A percentile compares a stretch with the other conserved stretches of the same genome.
These are phyloP conservation scores for Corvus cornix DNA, from an alignment of 2,113 vertebrate genomes.

Conservation along the genomic window DNA sequence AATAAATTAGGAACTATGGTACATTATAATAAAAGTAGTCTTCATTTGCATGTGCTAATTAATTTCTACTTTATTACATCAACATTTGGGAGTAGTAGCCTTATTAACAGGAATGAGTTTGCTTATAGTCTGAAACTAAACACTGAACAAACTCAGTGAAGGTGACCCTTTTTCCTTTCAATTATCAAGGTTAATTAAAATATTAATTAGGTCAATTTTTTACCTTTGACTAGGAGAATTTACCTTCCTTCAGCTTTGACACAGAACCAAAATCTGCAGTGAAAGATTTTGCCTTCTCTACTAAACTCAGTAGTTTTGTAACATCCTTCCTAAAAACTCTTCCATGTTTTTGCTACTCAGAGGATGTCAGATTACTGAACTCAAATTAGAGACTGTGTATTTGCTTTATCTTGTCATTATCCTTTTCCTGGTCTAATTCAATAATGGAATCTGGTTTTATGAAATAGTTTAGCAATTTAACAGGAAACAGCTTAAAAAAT, in stretches of 20 bases:
- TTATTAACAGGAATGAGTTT: constrained; percentile 60
- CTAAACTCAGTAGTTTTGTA: background rate
- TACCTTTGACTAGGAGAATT: constrained; percentile 59
- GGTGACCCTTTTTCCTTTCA: constrained; percentile 54
- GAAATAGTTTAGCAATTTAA: background rate
- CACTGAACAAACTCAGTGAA: constrained; percentile 58
- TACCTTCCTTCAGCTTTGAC: background rate
- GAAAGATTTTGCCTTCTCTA: background rate
- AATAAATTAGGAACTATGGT: background rate
- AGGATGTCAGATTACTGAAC: background rate
- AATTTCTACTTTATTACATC: constrained; percentile 50
- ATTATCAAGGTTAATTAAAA: constrained; percentile 72
- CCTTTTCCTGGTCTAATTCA: background rate
- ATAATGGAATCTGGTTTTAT: background rate
- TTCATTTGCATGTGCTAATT: constrained; percentile 67
- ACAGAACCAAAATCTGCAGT: background rate
- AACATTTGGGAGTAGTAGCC: constrained; percentile 40
- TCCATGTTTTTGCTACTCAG: background rate
- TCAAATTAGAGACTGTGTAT: background rate
- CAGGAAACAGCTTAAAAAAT: background rate
- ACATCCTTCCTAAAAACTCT: background rate
- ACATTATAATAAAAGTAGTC: constrained; percentile 24
- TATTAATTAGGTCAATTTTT: constrained; percentile 68
- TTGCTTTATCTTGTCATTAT: background rate
- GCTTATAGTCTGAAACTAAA: constrained; percentile 57